phyloP scores from a whole-genome alignment of 2,888 invertebrate genomes.

The Phaonia tiefii region DNA sequence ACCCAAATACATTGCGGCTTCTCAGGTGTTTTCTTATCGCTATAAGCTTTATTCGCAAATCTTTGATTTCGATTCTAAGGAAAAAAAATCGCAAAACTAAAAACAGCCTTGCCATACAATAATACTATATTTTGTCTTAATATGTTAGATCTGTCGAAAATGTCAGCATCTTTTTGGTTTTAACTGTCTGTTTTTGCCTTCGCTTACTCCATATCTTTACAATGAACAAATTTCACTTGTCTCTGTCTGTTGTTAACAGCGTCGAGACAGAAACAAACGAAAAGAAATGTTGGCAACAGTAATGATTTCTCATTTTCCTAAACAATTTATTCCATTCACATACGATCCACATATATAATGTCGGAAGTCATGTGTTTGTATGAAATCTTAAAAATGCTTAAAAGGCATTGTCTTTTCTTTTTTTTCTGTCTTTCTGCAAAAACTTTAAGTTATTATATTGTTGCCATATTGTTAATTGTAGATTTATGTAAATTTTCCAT shows the following conservation, averaged over 20 bases:
- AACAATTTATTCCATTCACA: constrained; percentile 16
- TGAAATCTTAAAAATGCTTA: background rate
- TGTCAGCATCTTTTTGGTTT: background rate
- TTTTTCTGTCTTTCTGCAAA: background rate
- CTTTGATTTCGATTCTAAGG: too few relatives aligned
- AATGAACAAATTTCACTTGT: constrained; percentile 29
- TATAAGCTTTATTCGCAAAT: too few relatives aligned
- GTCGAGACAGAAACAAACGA: too few relatives aligned
- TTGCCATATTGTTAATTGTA: background rate
- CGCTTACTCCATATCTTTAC: too few relatives aligned
- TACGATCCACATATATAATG: background rate
- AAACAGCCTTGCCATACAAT: background rate
- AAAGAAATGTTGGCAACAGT: constrained; percentile 8
- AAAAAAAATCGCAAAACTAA: background rate
- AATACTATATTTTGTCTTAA: constrained; percentile 22
- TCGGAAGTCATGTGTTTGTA: background rate
- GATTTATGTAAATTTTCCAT: constrained; percentile 13
- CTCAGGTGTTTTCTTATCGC: too few relatives aligned
- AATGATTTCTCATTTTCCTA: constrained; percentile 13
- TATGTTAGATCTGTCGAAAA: constrained; percentile 21
- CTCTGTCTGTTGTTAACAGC: background rate
- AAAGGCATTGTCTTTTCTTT: background rate
- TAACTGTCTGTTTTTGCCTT: background rate
- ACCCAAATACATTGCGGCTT: too few relatives aligned
- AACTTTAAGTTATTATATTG: background rate